Evolutionary conservation across 2,797 vertebrate genomes (phyloP), one percentile per base, ranked within the genome.

Genomic region (Neoniphon sammara): DNA sequence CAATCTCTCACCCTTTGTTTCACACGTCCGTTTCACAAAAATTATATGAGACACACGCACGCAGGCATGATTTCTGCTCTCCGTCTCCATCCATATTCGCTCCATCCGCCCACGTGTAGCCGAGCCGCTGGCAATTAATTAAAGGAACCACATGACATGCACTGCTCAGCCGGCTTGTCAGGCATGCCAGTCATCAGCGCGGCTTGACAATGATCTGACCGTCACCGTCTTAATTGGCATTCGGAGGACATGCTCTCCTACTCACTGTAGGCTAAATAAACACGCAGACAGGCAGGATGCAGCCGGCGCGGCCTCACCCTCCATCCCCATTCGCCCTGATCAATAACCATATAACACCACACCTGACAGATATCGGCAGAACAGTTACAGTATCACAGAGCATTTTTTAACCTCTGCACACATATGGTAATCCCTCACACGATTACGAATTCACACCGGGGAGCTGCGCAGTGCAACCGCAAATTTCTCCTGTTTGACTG

Each of bases 161-260:
- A 20, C 49, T 0, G 56, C 78, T 69, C 67, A 47, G 72, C 63
- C 70, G 0, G 47, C 66, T 39, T 85, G 86, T 87, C 87, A 80
- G 81, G 54, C 53, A 80, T 83, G 88, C 66, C 85, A 86, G 81
- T 89, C 85, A 82, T 85, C 82, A 72, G 23, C 46, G 1, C 70
- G 2, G 62, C 56, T 36, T 74, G 81, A 85, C 89, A 80, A 81
- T 77, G 78, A 91, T 77, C 79, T 76, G 75, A 85, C 86, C 84
- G 72, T 79, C 81, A 66, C 30, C n/a, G n/a, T 31, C 73, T 68
- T 87, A 82, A 85, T 81, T 88, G 78, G 73, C 77, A 81, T 82
- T 85, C 66, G 9, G 73, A 80, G 66, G 80, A 85, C 57, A 6
- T 2, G 31, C 74, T 63, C 70, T 39, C 23, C 59, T 50, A 34